Conservation (phyloP, 2,888 invertebrate species). For the Mythimna pallens region DNA sequence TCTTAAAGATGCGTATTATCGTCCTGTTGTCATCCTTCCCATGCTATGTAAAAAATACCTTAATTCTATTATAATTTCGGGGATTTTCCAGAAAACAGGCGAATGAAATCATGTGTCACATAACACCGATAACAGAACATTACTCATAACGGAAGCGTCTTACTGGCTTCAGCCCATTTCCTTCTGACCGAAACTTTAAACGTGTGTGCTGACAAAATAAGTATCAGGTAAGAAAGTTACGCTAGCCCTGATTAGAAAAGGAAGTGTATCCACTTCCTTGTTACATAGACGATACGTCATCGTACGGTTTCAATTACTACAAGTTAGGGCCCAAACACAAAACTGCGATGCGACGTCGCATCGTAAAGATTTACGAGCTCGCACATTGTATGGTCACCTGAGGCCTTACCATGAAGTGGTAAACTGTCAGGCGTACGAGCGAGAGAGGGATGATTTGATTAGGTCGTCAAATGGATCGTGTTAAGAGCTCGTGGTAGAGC, state of each 20-base stretch:
- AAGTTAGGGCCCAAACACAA: background rate
- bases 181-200: slow-evolving; percentile 29
- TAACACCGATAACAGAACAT: slow-evolving; percentile 39
- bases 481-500: too few relatives aligned
- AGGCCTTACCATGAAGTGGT: too few relatives aligned
- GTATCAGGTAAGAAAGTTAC: slow-evolving; percentile 37
- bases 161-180: slow-evolving; percentile 54
- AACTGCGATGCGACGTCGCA: too few relatives aligned
- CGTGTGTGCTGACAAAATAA: slow-evolving; percentile 35
- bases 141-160: slow-evolving; percentile 56
- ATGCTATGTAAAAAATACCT: too few relatives aligned
- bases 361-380: too few relatives aligned
- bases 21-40: too few relatives aligned
- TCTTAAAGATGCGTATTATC: too few relatives aligned
- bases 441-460: too few relatives aligned
- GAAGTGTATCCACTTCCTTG: slow-evolving; percentile 29
- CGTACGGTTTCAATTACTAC: slow-evolving; percentile 46
- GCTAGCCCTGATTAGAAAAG: slow-evolving; percentile 37
- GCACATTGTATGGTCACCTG: too few relatives aligned
- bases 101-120: slow-evolving; percentile 20
- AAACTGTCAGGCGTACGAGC: too few relatives aligned
- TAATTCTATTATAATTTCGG: too few relatives aligned
- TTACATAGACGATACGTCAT: slow-evolving; percentile 38
- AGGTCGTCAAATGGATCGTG: too few relatives aligned
- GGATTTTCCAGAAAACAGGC: slow-evolving; percentile 9